Evolutionary conservation across 1,140 invertebrate species (phyloP).

Genomic region (Bombus cullumanus): DNA sequence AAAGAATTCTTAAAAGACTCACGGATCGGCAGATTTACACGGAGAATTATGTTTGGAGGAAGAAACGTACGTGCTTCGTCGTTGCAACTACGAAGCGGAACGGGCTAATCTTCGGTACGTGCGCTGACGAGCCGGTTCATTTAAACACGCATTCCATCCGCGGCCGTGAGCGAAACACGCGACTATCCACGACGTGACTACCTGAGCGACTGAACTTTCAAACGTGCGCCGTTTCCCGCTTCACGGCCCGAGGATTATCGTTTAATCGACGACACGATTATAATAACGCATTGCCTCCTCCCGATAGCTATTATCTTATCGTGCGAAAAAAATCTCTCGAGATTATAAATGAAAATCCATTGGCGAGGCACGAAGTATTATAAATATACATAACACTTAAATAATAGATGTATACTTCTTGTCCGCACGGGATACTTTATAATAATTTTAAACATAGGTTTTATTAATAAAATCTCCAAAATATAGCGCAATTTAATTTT

Average conservation of each 20-base stretch:
- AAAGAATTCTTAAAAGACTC: neutral
- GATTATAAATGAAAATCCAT: neutral
- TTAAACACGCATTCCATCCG: neutral
- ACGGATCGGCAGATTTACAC: no score
- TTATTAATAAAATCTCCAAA: no score
- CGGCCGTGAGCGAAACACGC: slow-evolving; percentile 4
- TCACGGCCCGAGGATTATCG: slow-evolving; percentile 19
- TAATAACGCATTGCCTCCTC: no score
- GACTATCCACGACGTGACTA: slow-evolving; percentile 40
- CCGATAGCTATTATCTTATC: slow-evolving; percentile 60
- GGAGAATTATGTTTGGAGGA: neutral
- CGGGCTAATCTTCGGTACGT: neutral
- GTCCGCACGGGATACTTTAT: no score
- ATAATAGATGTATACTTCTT: no score
- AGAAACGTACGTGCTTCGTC: neutral
- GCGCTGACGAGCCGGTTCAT: neutral
- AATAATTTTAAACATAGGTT: no score
- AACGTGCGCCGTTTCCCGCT: slow-evolving; percentile 35
- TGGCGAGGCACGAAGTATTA: no score
- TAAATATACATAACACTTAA: no score
- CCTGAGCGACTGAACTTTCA: slow-evolving; percentile 60
- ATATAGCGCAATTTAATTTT: no score
- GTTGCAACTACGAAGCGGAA: neutral
- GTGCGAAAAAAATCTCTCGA: neutral
- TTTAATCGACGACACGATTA: slow-evolving; percentile 13